Conservation (phyloP, 2,888 invertebrate genomes). For the Acanthosepion lycidas region DNA sequence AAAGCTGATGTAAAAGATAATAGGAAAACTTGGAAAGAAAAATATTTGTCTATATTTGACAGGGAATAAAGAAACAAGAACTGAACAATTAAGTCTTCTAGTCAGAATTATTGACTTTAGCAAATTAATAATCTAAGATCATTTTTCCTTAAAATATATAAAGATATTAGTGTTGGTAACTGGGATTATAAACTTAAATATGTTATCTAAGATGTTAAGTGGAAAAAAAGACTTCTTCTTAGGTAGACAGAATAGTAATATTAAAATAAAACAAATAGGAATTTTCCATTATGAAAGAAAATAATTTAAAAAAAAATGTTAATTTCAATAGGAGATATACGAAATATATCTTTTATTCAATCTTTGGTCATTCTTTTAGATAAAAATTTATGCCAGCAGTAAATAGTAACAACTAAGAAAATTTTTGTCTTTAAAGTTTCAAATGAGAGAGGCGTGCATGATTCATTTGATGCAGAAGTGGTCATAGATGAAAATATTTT, state of each 20-base stretch:
- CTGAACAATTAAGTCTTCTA: too few species aligned
- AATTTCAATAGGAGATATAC: background rate
- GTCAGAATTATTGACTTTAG: too few species aligned
- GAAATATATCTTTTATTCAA: background rate
- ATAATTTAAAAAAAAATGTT: background rate
- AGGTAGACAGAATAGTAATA: background rate
- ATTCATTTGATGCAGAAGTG: background rate
- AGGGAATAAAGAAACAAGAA: background rate
- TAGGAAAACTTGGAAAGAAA: background rate
- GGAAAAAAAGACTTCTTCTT: background rate
- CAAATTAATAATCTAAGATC: too few species aligned
- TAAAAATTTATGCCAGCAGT: background rate
- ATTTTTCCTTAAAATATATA: too few species aligned
- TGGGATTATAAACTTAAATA: background rate
- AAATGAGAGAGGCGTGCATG: background rate
- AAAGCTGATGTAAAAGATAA: too few species aligned
- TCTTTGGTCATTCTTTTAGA: background rate
- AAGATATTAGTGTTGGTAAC: background rate
- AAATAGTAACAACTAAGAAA: background rate
- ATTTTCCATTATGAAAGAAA: background rate
- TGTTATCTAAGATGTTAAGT: background rate
- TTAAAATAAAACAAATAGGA: background rate
- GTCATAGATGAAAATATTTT: constrained; percentile 33
- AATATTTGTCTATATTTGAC: background rate
- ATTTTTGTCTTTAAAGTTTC: background rate